Conservation (phyloP, 1,140 invertebrate species). For the Doryteuthis pealeii region DNA sequence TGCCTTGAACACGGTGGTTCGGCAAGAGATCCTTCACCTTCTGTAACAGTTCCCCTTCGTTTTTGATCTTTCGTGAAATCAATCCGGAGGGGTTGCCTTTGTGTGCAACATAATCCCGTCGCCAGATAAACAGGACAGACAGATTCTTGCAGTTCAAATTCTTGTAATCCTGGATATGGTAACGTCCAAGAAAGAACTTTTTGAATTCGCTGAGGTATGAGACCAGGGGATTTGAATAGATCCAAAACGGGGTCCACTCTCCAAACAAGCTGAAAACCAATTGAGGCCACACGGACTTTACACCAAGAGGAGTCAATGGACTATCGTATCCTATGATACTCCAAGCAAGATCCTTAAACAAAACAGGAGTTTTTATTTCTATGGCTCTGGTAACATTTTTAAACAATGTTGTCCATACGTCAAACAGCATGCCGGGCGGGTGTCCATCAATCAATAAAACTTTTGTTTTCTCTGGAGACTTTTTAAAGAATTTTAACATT, state of each 20-base stretch:
- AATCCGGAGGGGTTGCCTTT: slow-evolving; percentile 43
- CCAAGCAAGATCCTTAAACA: slow-evolving; percentile 30
- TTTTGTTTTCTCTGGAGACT: slow-evolving; percentile 26
- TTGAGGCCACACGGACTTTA: background rate
- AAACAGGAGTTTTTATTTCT: slow-evolving; percentile 1
- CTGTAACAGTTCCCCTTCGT: slow-evolving; percentile 37
- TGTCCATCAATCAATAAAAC: slow-evolving; percentile 37
- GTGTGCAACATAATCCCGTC: slow-evolving; percentile 48
- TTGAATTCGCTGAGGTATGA: slow-evolving; percentile 21
- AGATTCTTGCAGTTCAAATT: slow-evolving; percentile 34
- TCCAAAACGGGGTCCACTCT: background rate
- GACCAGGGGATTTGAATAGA: background rate
- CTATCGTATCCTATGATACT: slow-evolving; percentile 34
- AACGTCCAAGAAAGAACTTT: slow-evolving; percentile 28
- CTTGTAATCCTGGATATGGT: slow-evolving; percentile 7
- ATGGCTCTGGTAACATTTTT: slow-evolving; percentile 9
- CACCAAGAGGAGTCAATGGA: slow-evolving; percentile 21
- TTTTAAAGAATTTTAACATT: slow-evolving; percentile 35
- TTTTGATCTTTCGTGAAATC: slow-evolving; percentile 39
- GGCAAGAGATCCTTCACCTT: slow-evolving; percentile 10
- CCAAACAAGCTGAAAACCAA: background rate
- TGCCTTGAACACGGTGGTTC: slow-evolving; percentile 18
- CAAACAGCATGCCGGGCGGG: slow-evolving; percentile 25
- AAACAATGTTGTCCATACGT: slow-evolving; percentile 31
- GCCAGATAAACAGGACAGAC: slow-evolving; percentile 45